Evolutionary conservation across 2,113 vertebrate species (phyloP).

Genomic region (Brachypteracias leptosomus): DNA sequence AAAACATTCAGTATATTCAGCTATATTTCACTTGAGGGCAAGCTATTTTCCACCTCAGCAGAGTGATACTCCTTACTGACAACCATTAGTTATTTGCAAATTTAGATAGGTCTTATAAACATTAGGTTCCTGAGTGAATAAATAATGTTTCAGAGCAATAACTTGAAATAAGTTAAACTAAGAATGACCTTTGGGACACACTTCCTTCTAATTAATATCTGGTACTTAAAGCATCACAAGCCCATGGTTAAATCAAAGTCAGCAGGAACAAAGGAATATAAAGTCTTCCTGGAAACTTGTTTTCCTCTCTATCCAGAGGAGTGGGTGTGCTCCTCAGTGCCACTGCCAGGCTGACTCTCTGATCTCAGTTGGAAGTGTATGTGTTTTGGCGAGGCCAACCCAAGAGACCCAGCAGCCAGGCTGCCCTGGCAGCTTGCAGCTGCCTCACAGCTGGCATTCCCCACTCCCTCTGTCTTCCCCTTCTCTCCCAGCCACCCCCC

Average conservation of each 20-base stretch:
- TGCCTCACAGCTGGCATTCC: background rate
- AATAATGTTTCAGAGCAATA: slow-evolving; percentile 20
- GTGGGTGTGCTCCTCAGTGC: background rate
- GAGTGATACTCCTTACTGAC: slow-evolving; percentile 1
- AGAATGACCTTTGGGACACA: slow-evolving; percentile 18
- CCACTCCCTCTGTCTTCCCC: background rate
- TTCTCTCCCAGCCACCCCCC: background rate
- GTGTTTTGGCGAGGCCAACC: accelerated
- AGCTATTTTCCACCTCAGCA: slow-evolving; percentile 41
- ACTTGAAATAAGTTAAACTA: slow-evolving; percentile 33
- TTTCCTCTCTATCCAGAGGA: background rate
- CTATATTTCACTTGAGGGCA: background rate
- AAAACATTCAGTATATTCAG: background rate
- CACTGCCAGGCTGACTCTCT: background rate
- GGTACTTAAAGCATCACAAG: slow-evolving; percentile 37
- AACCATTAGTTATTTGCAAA: slow-evolving; percentile 28
- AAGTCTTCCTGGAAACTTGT: background rate
- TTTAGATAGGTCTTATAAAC: slow-evolving; percentile 3
- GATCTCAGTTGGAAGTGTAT: accelerated
- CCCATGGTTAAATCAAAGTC: slow-evolving; percentile 45
- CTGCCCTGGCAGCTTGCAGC: background rate
- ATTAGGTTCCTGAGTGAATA: slow-evolving; percentile 7
- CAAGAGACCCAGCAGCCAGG: background rate
- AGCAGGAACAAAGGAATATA: slow-evolving; percentile 12
- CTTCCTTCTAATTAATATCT: slow-evolving; percentile 46